A percentile compares a stretch with the other conserved stretches of the same genome.
phyloP scores from a whole-genome alignment of 2,113 vertebrate species.

The Hirundichthys speculiger region DNA sequence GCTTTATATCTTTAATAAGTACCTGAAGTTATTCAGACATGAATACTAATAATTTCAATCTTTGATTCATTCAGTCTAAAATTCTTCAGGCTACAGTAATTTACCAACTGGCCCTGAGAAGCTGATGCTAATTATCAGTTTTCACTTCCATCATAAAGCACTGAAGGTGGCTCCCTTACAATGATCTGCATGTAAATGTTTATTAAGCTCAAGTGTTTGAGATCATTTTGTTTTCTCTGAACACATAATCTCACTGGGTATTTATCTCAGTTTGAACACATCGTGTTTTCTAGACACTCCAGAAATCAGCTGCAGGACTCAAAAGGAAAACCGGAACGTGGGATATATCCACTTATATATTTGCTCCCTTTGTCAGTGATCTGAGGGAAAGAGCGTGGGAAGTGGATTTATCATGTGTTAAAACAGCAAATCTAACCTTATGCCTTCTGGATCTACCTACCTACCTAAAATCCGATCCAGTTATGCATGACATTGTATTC shows the following conservation, averaged over 20 bases:
- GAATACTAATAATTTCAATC: constrained; percentile 3
- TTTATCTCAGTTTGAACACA: constrained; percentile 12
- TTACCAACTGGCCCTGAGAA: constrained; percentile 13
- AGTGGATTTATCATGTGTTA: too few species aligned
- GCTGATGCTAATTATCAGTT: constrained; percentile 14
- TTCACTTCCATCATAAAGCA: neutral
- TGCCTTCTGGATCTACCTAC: too few species aligned
- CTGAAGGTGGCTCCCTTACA: neutral
- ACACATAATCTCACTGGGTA: neutral
- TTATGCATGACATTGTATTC: too few species aligned
- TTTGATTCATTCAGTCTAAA: constrained; percentile 3
- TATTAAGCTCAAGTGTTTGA: neutral
- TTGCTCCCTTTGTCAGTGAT: too few species aligned
- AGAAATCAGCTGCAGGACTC: too few species aligned
- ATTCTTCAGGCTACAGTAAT: neutral
- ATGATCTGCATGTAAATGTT: constrained; percentile 1
- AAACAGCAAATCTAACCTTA: too few species aligned
- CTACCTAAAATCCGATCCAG: too few species aligned
- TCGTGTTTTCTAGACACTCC: too few species aligned
- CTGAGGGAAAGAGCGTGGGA: too few species aligned
- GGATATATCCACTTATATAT: too few species aligned
- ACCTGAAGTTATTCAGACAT: constrained; percentile 9
- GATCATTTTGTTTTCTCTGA: neutral
- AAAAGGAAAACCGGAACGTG: too few species aligned
- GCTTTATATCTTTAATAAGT: neutral